phyloP scores from a whole-genome alignment of 2,113 vertebrate genomes.

The Sapayoa aenigma region DNA sequence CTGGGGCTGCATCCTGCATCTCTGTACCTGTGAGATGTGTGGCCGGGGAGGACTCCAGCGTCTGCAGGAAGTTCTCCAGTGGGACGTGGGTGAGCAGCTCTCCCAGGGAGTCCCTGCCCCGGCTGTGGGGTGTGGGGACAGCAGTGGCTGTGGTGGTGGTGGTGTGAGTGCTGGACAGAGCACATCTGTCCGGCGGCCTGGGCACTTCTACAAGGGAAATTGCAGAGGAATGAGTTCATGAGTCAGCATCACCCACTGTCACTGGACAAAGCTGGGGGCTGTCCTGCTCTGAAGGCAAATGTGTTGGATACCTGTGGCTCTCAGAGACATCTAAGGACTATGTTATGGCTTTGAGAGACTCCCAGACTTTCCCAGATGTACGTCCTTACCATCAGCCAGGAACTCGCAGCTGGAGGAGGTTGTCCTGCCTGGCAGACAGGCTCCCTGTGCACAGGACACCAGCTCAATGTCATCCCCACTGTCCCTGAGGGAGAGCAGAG shows the following conservation, averaged over 20 bases:
- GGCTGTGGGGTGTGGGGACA: constrained; percentile 70
- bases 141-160: background rate
- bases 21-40: constrained; percentile 74
- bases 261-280: background rate
- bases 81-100: constrained; percentile 87
- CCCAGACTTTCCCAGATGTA: background rate
- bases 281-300: background rate
- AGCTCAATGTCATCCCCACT: constrained; percentile 92
- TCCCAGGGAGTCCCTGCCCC: constrained; percentile 79
- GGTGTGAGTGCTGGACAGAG: background rate
- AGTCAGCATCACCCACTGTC: background rate
- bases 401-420: constrained; percentile 94
- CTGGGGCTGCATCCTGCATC: background rate
- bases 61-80: constrained; percentile 90
- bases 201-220: constrained; percentile 53
- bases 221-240: background rate
- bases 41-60: constrained; percentile 77
- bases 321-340: background rate
- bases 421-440: constrained; percentile 79
- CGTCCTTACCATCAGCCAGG: constrained; percentile 84
- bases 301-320: background rate
- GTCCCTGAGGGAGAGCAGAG: constrained; percentile 77
- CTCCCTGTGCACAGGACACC: constrained; percentile 83
- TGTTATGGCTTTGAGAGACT: background rate
- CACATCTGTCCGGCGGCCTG: constrained; percentile 63